These are phyloP conservation scores for Eueremaeus valkanovi DNA, from an alignment of 2,888 invertebrate genomes.

Conservation along the genomic window DNA sequence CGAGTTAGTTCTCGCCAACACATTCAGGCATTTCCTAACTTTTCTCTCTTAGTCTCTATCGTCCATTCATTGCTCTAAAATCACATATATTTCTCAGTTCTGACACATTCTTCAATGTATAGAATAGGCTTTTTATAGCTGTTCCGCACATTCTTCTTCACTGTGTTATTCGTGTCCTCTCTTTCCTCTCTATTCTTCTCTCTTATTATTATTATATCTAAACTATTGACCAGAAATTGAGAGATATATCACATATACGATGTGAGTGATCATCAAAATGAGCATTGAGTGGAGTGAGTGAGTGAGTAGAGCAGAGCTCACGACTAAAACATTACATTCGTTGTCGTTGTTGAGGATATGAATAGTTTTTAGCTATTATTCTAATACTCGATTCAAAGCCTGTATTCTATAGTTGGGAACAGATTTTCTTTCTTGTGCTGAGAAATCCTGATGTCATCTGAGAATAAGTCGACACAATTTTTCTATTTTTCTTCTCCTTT, in stretches of 20 bases:
- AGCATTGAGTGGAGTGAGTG: no score
- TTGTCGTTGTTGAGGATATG: no score
- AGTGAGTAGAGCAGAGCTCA: no score
- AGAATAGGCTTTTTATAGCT: not conserved
- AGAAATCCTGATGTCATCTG: not conserved
- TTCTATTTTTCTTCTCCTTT: not conserved
- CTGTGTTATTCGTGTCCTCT: not conserved
- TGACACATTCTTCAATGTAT: not conserved
- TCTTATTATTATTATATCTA: not conserved
- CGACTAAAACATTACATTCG: no score
- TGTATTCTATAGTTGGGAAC: no score
- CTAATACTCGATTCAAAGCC: not conserved
- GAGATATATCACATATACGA: not conserved
- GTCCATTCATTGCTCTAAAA: not conserved
- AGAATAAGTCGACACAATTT: not conserved
- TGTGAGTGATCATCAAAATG: no score
- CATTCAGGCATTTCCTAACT: not conserved
- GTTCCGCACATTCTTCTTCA: not conserved
- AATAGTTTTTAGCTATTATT: no score
- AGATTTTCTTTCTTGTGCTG: not conserved
- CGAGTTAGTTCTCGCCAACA: not conserved
- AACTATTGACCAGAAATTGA: not conserved
- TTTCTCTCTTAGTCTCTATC: not conserved
- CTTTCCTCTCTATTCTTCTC: not conserved
- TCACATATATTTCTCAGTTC: constrained; percentile 2